Evolutionary conservation across 2,113 vertebrate species (phyloP).

Genomic region (Calypte anna): DNA sequence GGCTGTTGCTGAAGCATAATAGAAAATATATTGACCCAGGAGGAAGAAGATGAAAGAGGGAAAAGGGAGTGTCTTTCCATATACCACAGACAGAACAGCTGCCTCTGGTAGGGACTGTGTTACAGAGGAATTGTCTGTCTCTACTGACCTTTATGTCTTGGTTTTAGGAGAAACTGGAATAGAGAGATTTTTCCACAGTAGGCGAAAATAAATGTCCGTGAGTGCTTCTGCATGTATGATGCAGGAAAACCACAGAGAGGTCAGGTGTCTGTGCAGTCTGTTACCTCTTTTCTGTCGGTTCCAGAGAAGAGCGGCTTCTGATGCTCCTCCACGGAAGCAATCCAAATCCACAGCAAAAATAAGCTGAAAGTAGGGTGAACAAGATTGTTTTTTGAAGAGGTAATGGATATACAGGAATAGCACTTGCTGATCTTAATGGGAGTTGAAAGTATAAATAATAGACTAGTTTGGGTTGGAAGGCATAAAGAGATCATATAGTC

Average conservation of each 20-base stretch:
- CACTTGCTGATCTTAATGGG: background rate
- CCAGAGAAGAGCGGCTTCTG: background rate
- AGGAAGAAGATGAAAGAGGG: background rate
- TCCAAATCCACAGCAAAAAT: background rate
- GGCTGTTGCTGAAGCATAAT: background rate
- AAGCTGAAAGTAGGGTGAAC: background rate
- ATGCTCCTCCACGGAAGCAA: background rate
- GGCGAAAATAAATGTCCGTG: background rate
- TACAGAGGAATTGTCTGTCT: background rate
- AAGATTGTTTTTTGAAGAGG: background rate
- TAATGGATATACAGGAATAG: background rate
- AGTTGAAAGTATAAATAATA: background rate
- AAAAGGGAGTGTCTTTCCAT: background rate
- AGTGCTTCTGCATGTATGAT: background rate
- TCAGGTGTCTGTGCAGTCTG: background rate
- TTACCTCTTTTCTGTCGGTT: background rate
- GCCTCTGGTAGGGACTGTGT: background rate
- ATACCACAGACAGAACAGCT: background rate
- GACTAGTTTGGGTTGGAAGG: background rate
- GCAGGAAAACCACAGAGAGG: background rate
- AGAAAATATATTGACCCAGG: background rate
- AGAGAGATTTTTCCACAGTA: background rate
- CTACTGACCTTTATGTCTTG: background rate
- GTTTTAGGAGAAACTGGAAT: background rate
- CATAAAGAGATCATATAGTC: background rate